A percentile compares a stretch with the other conserved stretches of the same genome.
These are phyloP conservation scores for Brachionus calyciflorus DNA, from an alignment of 1,140 invertebrate species.

Conservation along the genomic window DNA sequence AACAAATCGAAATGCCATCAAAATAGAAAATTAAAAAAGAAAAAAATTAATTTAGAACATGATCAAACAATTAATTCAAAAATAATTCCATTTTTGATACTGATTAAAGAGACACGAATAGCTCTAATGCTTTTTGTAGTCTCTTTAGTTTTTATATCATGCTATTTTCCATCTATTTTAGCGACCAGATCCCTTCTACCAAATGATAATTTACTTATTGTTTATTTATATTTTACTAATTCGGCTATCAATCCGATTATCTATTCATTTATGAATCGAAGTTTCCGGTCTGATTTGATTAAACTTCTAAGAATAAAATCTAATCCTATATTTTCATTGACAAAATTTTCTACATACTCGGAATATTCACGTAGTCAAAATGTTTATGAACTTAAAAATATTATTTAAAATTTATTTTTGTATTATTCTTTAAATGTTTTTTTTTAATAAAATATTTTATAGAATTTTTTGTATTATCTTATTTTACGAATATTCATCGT, in stretches of 20 bases:
- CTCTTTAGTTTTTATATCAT: slow-evolving; percentile 12
- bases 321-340: too few species aligned
- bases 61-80: background rate
- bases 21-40: too few species aligned
- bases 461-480: too few species aligned
- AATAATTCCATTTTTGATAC: too few species aligned
- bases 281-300: background rate
- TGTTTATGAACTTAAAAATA: too few species aligned
- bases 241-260: slow-evolving; percentile 44
- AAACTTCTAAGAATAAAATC: background rate
- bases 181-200: background rate
- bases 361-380: too few species aligned
- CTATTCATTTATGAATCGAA: slow-evolving; percentile 31
- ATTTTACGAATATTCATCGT: too few species aligned
- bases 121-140: slow-evolving; percentile 44
- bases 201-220: background rate
- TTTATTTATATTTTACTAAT: slow-evolving; percentile 39
- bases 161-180: slow-evolving; percentile 35
- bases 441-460: too few species aligned
- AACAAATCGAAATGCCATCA: too few species aligned
- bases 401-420: too few species aligned
- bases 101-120: slow-evolving; percentile 25
- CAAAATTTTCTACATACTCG: too few species aligned
- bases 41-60: background rate
- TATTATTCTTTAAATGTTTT: too few species aligned